Evolutionary conservation across 2,888 invertebrate genomes (phyloP).

Genomic region (Oligia latruncula): DNA sequence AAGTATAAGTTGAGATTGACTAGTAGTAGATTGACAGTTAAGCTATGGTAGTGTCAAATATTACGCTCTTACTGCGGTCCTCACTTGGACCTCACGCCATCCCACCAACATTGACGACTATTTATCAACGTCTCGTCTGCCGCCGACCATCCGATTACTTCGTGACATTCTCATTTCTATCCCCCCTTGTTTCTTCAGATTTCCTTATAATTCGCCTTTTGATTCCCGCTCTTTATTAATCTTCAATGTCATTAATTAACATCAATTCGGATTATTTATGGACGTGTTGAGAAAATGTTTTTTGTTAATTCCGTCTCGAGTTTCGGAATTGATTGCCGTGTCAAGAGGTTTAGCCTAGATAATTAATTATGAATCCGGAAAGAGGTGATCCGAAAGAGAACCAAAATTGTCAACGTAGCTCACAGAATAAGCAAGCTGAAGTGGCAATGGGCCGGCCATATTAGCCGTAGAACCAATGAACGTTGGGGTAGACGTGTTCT

Average conservation of each 20-base stretch:
- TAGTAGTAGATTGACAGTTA: too few species aligned
- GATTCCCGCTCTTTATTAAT: conserved; percentile 83
- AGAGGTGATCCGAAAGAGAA: too few species aligned
- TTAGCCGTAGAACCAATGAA: too few species aligned
- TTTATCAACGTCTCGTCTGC: conserved; percentile 86
- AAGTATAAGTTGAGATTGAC: too few species aligned
- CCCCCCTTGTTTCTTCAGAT: conserved; percentile 76
- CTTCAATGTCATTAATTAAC: conserved; percentile 85
- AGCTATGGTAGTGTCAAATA: too few species aligned
- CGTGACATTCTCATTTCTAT: conserved; percentile 86
- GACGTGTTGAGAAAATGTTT: conserved; percentile 56
- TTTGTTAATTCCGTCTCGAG: conserved; percentile 42
- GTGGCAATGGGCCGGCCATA: too few species aligned
- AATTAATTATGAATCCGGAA: conserved; percentile 12
- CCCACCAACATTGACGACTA: conserved; percentile 75
- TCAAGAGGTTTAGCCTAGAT: conserved; percentile 21
- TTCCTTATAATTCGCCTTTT: conserved; percentile 88
- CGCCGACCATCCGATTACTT: conserved; percentile 85
- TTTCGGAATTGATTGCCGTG: conserved; percentile 40
- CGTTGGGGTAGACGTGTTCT: too few species aligned
- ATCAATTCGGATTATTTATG: conserved; percentile 76
- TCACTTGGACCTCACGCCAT: conserved; percentile 48
- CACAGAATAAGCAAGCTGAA: too few species aligned
- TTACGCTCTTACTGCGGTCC: conserved; percentile 4
- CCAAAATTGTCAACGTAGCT: too few species aligned